phyloP scores from a whole-genome alignment of 1,140 invertebrate species.

The Ectropis grisescens region DNA sequence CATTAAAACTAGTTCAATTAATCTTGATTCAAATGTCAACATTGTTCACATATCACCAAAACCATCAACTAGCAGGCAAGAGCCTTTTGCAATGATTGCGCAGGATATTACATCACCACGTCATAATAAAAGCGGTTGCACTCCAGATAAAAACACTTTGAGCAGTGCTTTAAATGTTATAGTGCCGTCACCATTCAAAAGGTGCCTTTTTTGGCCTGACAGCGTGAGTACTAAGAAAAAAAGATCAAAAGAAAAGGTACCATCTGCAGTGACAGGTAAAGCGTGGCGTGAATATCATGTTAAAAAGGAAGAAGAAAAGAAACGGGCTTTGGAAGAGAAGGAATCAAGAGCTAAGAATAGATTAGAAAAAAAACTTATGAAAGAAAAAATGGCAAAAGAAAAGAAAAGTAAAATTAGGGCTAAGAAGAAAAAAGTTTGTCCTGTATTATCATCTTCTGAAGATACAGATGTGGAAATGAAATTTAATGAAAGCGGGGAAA shows the following conservation, averaged over 20 bases:
- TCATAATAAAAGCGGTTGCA: too few relatives aligned
- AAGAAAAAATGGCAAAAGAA: constrained; percentile 3
- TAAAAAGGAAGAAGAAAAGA: constrained; percentile 12
- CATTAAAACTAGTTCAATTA: too few relatives aligned
- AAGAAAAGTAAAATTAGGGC: neutral
- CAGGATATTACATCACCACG: too few relatives aligned
- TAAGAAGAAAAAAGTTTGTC: too few relatives aligned
- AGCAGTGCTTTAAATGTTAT: constrained; percentile 9
- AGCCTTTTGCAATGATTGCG: too few relatives aligned
- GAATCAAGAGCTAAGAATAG: constrained; percentile 9
- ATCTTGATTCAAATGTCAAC: too few relatives aligned
- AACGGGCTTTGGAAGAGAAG: constrained; percentile 9
- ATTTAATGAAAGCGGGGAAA: too few relatives aligned
- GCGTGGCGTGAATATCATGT: constrained; percentile 13
- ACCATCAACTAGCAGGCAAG: too few relatives aligned
- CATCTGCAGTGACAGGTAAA: constrained; percentile 12
- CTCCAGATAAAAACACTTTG: constrained; percentile 7
- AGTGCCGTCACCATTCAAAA: constrained; percentile 14
- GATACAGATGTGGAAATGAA: too few relatives aligned
- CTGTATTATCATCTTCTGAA: too few relatives aligned
- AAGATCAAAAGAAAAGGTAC: constrained; percentile 12
- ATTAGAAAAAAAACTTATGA: constrained; percentile 10
- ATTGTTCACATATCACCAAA: too few relatives aligned
- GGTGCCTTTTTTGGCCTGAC: constrained; percentile 14
- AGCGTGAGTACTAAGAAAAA: constrained; percentile 9